phyloP scores from a whole-genome alignment of 2,797 vertebrate species.

The Siniperca obscura region DNA sequence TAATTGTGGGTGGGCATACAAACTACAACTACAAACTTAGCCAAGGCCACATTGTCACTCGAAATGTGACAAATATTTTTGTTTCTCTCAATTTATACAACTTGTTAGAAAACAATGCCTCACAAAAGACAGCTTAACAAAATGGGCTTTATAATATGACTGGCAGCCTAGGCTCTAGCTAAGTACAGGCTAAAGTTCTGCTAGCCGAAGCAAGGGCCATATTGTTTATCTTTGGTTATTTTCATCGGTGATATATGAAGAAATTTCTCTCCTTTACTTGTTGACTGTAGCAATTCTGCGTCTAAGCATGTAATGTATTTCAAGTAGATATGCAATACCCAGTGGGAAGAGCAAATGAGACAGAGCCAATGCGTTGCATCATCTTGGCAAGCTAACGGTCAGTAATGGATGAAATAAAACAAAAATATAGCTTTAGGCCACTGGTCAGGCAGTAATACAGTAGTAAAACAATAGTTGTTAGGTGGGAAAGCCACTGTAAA shows the following conservation, averaged over 20 bases:
- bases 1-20: conserved; percentile 24
- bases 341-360: background rate
- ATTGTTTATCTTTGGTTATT: background rate
- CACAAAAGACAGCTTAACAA: background rate
- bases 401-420: background rate
- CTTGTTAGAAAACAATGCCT: background rate
- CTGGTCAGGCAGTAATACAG: background rate
- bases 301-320: background rate
- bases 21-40: conserved; percentile 1
- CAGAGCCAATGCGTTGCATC: background rate
- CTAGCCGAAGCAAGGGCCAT: background rate
- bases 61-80: background rate
- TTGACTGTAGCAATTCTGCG: background rate
- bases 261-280: background rate
- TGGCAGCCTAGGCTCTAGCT: background rate
- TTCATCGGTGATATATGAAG: no score
- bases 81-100: background rate
- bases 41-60: background rate
- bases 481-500: background rate
- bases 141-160: no score
- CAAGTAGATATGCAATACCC: background rate
- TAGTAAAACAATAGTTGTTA: background rate
- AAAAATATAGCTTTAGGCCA: background rate
- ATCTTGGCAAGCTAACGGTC: background rate
- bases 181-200: background rate